These are phyloP conservation scores for Nerophis ophidion DNA, from an alignment of 2,113 vertebrate species.

Conservation along the genomic window DNA sequence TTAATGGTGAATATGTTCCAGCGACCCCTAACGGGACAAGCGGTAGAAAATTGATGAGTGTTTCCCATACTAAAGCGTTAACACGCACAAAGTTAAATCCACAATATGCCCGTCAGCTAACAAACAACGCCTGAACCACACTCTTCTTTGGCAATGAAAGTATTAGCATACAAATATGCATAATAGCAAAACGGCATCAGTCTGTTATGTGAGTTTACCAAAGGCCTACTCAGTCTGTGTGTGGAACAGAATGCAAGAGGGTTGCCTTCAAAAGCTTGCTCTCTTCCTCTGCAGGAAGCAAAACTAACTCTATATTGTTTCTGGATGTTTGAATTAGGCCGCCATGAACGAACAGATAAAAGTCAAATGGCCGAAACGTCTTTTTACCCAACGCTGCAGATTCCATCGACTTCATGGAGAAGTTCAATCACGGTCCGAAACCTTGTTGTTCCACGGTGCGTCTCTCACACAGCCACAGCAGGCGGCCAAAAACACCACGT, in stretches of 20 bases:
- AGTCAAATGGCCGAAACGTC: background rate
- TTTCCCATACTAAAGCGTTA: no score
- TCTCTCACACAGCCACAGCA: background rate
- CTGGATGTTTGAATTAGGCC: background rate
- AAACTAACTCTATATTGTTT: conserved; percentile 1
- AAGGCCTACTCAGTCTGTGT: conserved; percentile 3
- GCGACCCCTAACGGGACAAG: no score
- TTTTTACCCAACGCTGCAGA: background rate
- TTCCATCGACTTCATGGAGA: background rate
- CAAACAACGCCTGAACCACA: conserved; percentile 15
- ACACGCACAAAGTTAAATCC: background rate
- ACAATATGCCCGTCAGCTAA: background rate
- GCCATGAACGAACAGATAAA: background rate
- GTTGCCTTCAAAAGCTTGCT: conserved; percentile 6
- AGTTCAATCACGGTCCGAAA: conserved; percentile 1
- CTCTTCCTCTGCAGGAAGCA: background rate
- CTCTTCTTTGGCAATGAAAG: conserved; percentile 15
- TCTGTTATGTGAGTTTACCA: conserved; percentile 4
- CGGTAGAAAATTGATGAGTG: no score
- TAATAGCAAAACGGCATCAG: conserved; percentile 6
- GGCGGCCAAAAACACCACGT: background rate
- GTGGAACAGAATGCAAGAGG: background rate
- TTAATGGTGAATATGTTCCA: no score
- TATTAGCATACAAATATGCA: conserved; percentile 5
- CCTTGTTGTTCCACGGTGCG: background rate